Conservation (phyloP, 1,140 invertebrate genomes). For the Lepidotrigona ventralis region DNA sequence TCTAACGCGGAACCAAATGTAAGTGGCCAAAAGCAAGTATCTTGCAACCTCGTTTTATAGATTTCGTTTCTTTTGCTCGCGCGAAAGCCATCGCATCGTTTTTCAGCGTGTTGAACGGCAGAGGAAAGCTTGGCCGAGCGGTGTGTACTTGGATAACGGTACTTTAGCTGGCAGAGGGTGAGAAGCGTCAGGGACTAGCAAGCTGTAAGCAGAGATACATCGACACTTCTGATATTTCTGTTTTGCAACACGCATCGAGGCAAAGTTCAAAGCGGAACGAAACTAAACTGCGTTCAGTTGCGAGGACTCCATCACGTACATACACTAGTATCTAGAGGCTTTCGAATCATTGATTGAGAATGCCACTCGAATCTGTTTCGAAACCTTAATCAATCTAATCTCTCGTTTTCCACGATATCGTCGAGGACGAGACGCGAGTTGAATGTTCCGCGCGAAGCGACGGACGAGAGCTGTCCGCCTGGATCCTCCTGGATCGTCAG, state of each 20-base stretch:
- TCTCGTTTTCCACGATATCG: no score
- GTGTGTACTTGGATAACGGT: constrained; percentile 51
- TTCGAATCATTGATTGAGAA: constrained; percentile 30
- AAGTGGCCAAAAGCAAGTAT: constrained; percentile 38
- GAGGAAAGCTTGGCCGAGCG: no score
- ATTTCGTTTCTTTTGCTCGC: neutral
- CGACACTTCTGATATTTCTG: neutral
- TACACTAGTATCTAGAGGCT: constrained; percentile 12
- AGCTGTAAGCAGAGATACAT: no score
- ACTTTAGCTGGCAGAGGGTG: constrained; percentile 26
- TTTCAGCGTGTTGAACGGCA: no score
- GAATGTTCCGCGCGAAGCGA: neutral
- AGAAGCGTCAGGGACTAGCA: constrained; percentile 2
- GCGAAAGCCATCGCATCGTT: no score
- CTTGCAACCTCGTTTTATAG: neutral
- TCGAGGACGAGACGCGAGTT: neutral
- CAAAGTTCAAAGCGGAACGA: no score
- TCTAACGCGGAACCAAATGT: constrained; percentile 71
- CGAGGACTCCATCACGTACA: neutral
- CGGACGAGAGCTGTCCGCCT: neutral
- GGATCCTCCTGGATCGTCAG: neutral
- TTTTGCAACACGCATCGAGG: neutral
- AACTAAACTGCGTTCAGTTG: neutral
- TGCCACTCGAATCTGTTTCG: constrained; percentile 32
- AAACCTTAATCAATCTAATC: constrained; percentile 12